A percentile compares a stretch with the other conserved stretches of the same genome.
These are phyloP conservation scores for Morpho helenor DNA, from an alignment of 2,888 invertebrate species.

Conservation along the genomic window DNA sequence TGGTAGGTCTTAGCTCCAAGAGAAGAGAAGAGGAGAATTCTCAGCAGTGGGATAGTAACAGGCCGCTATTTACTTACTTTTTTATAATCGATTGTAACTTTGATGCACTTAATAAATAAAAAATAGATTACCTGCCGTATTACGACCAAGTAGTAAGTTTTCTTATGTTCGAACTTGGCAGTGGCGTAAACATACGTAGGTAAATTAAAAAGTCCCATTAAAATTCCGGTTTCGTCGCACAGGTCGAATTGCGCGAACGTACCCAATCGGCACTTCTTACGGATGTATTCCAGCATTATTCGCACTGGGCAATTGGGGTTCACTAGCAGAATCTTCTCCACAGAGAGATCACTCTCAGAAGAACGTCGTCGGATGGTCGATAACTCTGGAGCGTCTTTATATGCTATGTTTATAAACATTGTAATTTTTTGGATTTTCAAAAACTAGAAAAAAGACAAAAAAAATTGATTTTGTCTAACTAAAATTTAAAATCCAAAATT, in stretches of 20 bases:
- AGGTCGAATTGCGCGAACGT: conserved; percentile 55
- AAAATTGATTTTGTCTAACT: too few relatives aligned
- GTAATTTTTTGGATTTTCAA: not conserved
- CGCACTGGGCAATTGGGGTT: conserved; percentile 61
- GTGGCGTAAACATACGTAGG: conserved; percentile 53
- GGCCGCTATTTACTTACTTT: too few relatives aligned
- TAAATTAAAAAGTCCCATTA: conserved; percentile 49
- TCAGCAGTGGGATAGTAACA: too few relatives aligned
- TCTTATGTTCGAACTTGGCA: conserved; percentile 53
- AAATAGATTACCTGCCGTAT: conserved; percentile 38
- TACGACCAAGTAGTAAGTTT: conserved; percentile 58
- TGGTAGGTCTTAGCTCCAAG: too few relatives aligned
- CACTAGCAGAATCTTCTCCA: conserved; percentile 55
- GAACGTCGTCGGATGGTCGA: conserved; percentile 35
- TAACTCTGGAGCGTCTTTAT: conserved; percentile 59
- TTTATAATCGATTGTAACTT: too few relatives aligned
- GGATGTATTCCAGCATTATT: conserved; percentile 64
- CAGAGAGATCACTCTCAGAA: conserved; percentile 39
- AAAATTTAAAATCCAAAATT: too few relatives aligned
- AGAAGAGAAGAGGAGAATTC: too few relatives aligned
- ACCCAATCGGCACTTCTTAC: conserved; percentile 58
- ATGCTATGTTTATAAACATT: conserved; percentile 58
- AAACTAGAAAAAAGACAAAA: not conserved
- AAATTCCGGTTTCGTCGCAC: conserved; percentile 47
- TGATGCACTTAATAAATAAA: too few relatives aligned